Evolutionary conservation across 2,113 vertebrate genomes (phyloP), one percentile per base, ranked within the genome.

Genomic region (Thamnophis sirtalis): DNA sequence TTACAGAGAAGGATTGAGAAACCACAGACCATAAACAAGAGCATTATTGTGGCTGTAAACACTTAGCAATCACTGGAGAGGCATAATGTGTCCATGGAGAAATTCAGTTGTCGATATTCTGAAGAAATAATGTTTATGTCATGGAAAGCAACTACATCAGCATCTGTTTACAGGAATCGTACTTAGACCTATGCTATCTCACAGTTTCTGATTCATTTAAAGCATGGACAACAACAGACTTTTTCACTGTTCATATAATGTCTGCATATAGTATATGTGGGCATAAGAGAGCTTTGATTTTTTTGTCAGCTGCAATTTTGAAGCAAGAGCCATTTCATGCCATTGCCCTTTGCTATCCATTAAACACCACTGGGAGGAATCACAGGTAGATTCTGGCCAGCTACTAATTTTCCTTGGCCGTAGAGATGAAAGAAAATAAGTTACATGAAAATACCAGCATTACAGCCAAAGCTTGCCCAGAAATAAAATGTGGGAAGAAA

Each of bases 31-130:
- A 94, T 95, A 95, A 95, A 96, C 94, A 95, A 95, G 95, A 94
- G 97, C 97, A 96, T 90, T 51, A 54, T 96, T 94, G 95, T 95
- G 95, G 93, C 96, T 97, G 95, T 96, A 96, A 96, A 95, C 96
- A 96, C 94, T 95, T 96, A 96, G 93, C 94, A 96, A 96, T 95
- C 95, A 80, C 17, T 22, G 38, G 63, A 73, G 63, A 88, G 95
- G 92, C 93, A 89, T 92, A 90, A 93, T 92, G 96, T 96, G 91
- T 93, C 92, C 93, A 94, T 94, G 95, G 94, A 95, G 95, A 96
- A 94, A 94, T 95, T 15, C n/a, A 53, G 54, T 92, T 89, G 55
- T 86, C 96, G 95, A 94, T 95, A 95, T 96, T 96, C 96, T 56
- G 68, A 84, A 95, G 94, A 95, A 53, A 84, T 28, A 93, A 88